phyloP scores from a whole-genome alignment of 1,140 invertebrate genomes.

The Panagrolaimus sp. region DNA sequence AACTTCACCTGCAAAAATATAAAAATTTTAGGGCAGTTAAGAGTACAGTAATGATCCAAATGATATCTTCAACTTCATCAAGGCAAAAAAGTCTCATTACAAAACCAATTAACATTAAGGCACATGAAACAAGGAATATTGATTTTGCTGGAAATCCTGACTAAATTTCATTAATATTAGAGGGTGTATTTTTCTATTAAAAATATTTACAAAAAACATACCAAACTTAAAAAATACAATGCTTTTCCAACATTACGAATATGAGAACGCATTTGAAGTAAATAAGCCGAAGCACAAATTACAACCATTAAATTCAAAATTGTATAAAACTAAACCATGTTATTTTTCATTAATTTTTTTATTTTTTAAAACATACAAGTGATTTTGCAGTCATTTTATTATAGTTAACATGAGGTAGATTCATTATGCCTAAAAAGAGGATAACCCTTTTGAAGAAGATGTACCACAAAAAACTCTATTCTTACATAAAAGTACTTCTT shows the following conservation, averaged over 20 bases:
- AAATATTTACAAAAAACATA: slow-evolving; percentile 59
- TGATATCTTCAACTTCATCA: slow-evolving; percentile 77
- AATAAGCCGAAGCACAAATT: slow-evolving; percentile 37
- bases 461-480: neutral
- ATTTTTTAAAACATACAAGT: neutral
- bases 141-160: slow-evolving; percentile 82
- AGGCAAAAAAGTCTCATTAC: slow-evolving; percentile 73
- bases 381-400: neutral
- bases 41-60: slow-evolving; percentile 84
- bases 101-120: slow-evolving; percentile 75
- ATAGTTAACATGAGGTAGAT: neutral
- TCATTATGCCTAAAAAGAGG: too few species aligned
- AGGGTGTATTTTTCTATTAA: slow-evolving; percentile 15
- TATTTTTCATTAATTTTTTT: neutral
- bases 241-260: slow-evolving; percentile 48
- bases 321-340: slow-evolving; percentile 33
- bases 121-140: slow-evolving; percentile 85
- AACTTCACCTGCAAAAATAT: slow-evolving; percentile 83
- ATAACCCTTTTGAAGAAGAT: slow-evolving; percentile 2
- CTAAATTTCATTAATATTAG: slow-evolving; percentile 60
- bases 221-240: slow-evolving; percentile 62
- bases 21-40: slow-evolving; percentile 93
- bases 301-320: slow-evolving; percentile 40
- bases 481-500: too few species aligned
- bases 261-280: slow-evolving; percentile 44